Percentiles rank a stretch among this genome's conserved stretches.
phyloP scores from a whole-genome alignment of 2,888 invertebrate species.

The Stenchaetothrips biformis region DNA sequence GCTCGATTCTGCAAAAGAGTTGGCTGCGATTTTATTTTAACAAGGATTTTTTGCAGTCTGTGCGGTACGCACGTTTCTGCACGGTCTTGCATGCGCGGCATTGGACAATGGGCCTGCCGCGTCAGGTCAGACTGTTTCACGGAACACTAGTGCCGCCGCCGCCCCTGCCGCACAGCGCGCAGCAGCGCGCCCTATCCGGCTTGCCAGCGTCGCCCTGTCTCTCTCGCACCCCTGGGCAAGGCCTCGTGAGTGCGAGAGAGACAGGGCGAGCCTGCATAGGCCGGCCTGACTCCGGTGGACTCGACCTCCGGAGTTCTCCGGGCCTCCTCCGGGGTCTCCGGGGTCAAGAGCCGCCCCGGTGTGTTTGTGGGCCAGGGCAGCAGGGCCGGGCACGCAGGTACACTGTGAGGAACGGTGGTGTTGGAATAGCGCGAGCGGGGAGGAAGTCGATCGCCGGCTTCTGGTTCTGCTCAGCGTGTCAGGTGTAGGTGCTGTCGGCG shows the following conservation, averaged over 20 bases:
- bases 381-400: conserved; percentile 36
- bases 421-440: too few relatives aligned
- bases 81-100: background rate
- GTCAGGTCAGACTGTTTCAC: conserved; percentile 1
- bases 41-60: background rate
- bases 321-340: conserved; percentile 10
- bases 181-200: conserved; percentile 10
- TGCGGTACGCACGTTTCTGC: background rate
- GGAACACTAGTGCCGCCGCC: conserved; percentile 4
- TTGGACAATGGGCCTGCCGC: background rate
- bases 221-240: too few relatives aligned
- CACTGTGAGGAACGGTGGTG: conserved; percentile 37
- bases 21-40: background rate
- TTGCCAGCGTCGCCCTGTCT: background rate
- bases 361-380: conserved; percentile 38
- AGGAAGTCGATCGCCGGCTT: background rate
- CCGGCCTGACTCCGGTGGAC: background rate
- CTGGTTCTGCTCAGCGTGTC: conserved; percentile 35
- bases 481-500: conserved; percentile 43
- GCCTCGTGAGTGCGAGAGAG: too few relatives aligned
- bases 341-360: conserved; percentile 22
- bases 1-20: background rate
- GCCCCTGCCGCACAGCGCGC: conserved; percentile 27
- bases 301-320: conserved; percentile 9
- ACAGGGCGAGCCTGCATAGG: too few relatives aligned